A percentile compares a stretch with the other conserved stretches of the same genome.
Evolutionary conservation across 2,888 invertebrate genomes (phyloP).

Genomic region (Drosophila yooni): DNA sequence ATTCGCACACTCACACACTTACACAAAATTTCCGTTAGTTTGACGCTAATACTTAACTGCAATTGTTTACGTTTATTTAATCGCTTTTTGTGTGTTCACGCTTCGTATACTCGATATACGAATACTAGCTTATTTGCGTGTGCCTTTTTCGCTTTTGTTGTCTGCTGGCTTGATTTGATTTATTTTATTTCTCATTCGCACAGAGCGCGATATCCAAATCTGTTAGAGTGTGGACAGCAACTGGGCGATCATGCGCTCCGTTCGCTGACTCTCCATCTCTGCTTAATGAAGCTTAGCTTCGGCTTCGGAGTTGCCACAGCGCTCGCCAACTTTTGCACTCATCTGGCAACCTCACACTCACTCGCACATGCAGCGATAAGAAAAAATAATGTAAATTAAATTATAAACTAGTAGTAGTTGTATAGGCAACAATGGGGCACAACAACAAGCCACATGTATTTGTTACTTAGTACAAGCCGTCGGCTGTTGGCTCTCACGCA

Average conservation of each 20-base stretch:
- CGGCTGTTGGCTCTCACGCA: conserved; percentile 67
- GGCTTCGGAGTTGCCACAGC: conserved; percentile 65
- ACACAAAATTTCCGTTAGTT: conserved; percentile 70
- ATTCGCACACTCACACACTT: conserved; percentile 42
- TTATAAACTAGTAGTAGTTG: conserved; percentile 62
- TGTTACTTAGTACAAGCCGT: conserved; percentile 48
- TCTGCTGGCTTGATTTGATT: conserved; percentile 24
- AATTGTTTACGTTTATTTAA: conserved; percentile 70
- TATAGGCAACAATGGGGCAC: conserved; percentile 59
- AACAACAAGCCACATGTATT: conserved; percentile 44
- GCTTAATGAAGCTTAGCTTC: conserved; percentile 76
- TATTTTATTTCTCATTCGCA: conserved; percentile 32
- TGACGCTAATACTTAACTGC: conserved; percentile 44
- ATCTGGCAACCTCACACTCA: conserved; percentile 47
- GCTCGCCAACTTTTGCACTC: conserved; percentile 39
- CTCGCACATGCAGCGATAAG: conserved; percentile 42
- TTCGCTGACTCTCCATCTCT: conserved; percentile 52
- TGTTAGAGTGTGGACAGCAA: conserved; percentile 75
- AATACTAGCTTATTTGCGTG: conserved; percentile 34
- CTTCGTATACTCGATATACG: conserved; percentile 73
- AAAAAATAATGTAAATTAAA: conserved; percentile 71
- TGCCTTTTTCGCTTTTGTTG: conserved; percentile 24
- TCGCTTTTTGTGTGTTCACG: conserved; percentile 62
- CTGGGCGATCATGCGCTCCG: conserved; percentile 66
- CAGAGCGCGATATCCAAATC: conserved; percentile 75